phyloP scores from a whole-genome alignment of 2,888 invertebrate genomes.

The Drosophila pseudotakahashii region DNA sequence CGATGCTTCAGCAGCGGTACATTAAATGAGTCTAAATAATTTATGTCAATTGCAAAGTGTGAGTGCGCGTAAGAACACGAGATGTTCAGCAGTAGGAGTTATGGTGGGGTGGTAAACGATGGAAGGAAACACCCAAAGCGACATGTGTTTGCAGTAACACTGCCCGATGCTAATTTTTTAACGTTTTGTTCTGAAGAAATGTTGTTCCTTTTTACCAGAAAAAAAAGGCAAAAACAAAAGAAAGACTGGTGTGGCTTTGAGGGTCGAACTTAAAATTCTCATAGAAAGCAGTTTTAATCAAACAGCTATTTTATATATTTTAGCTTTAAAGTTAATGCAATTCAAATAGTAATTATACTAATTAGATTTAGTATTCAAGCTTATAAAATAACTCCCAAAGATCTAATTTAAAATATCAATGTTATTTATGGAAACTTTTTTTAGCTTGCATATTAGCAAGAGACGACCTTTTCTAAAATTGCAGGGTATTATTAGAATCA shows the following conservation, averaged over 20 bases:
- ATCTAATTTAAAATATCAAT: too few species aligned
- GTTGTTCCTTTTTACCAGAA: slow-evolving; percentile 50
- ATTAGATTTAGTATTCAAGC: too few species aligned
- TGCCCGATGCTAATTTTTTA: slow-evolving; percentile 70
- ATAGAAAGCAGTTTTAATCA: neutral
- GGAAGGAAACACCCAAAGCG: slow-evolving; percentile 29
- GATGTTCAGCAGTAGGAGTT: slow-evolving; percentile 1
- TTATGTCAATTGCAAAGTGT: slow-evolving; percentile 63
- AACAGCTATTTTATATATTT: neutral
- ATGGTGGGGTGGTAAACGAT: slow-evolving; percentile 1
- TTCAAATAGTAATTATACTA: too few species aligned
- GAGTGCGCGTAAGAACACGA: slow-evolving; percentile 23
- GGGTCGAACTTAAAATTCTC: neutral
- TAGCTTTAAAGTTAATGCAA: too few species aligned
- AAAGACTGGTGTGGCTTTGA: neutral
- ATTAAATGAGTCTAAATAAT: slow-evolving; percentile 80
- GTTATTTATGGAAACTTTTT: neutral
- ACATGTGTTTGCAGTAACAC: slow-evolving; percentile 73
- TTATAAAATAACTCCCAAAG: too few species aligned
- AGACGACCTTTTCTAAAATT: neutral
- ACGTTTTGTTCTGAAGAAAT: slow-evolving; percentile 46
- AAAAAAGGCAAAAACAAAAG: slow-evolving; percentile 11
- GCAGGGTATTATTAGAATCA: slow-evolving; percentile 46
- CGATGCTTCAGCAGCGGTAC: slow-evolving; percentile 48
- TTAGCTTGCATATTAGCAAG: neutral